phyloP scores from a whole-genome alignment of 2,888 invertebrate genomes.

The Leptura quadrifasciata region DNA sequence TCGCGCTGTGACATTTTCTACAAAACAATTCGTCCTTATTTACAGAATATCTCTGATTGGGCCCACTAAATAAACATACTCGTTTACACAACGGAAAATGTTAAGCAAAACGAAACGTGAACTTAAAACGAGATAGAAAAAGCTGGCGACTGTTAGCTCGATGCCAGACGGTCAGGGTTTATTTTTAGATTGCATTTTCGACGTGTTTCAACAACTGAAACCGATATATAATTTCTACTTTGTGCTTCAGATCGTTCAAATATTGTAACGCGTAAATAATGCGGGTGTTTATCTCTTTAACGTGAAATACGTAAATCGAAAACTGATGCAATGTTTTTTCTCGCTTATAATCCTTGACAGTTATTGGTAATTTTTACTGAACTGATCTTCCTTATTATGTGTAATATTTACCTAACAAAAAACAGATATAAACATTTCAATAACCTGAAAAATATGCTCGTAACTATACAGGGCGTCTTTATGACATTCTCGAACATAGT shows the following conservation, averaged over 20 bases:
- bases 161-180: slow-evolving; percentile 29
- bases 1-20: slow-evolving; percentile 79
- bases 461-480: neutral
- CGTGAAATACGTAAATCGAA: slow-evolving; percentile 3
- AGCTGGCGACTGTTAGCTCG: slow-evolving; percentile 17
- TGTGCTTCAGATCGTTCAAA: slow-evolving; percentile 11
- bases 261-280: slow-evolving; percentile 21
- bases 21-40: neutral
- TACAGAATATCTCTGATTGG: neutral
- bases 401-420: neutral
- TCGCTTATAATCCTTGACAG: neutral
- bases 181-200: slow-evolving; percentile 36
- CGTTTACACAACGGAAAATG: neutral
- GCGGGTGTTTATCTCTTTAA: neutral
- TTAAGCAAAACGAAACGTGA: slow-evolving; percentile 15
- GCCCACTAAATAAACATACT: neutral
- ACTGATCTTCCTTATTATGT: neutral
- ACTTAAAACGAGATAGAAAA: slow-evolving; percentile 28
- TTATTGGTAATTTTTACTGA: neutral
- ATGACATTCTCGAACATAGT: too few relatives aligned
- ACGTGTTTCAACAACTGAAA: slow-evolving; percentile 22
- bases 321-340: neutral
- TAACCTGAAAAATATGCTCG: neutral
- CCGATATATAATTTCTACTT: slow-evolving; percentile 10
- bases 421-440: neutral